Base-by-base conservation (phyloP, 2,888 invertebrate species). In the Drosophila siamana region DNA sequence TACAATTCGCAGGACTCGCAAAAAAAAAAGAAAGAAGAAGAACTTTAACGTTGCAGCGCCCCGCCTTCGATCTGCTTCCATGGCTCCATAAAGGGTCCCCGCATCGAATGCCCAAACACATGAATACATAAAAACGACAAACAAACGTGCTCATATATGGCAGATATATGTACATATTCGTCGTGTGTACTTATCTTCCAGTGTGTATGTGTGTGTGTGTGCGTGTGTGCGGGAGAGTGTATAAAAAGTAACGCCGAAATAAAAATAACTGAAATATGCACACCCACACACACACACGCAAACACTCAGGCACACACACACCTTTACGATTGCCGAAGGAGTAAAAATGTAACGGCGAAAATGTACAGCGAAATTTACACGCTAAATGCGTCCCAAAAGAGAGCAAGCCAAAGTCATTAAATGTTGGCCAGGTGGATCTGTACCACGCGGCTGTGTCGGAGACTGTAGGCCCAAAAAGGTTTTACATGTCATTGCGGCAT, bases 351-450 rank as follows among this genome's bases (percentile, higher is more conserved):
- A 69, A 74, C 71, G 54, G 61, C 55, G 55, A 61, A 74, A 78
- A 65, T 78, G 77, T 80, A 83, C 78, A 66, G 67, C 54, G 76
- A 75, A 84, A 86, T 84, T 83, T 83, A 83, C 83, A 83, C 83
- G 78, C 84, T 83, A 86, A 84, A 84, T 81, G 80, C 84, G 82
- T 86, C 86, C 86, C 86, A 63, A 68, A 81, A 86, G 86, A 81
- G 78, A 72, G 84, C 79, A 81, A 80, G 81, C 78, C 84, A 84
- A 81, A 84, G 84, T 84, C 84, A 86, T 84, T 86, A 84, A 84
- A 86, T 82, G 83, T 78, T 75, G 85, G 85, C 80, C 79, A 84
- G 86, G 74, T 86, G 67, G 56, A 50, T 41, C 24, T 50, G 40
- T 43, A 33, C 3, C 33, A 38, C 13, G 36, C 47, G 19, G 19